Conservation (phyloP, 2,113 vertebrate genomes). For the Murina feae region DNA sequence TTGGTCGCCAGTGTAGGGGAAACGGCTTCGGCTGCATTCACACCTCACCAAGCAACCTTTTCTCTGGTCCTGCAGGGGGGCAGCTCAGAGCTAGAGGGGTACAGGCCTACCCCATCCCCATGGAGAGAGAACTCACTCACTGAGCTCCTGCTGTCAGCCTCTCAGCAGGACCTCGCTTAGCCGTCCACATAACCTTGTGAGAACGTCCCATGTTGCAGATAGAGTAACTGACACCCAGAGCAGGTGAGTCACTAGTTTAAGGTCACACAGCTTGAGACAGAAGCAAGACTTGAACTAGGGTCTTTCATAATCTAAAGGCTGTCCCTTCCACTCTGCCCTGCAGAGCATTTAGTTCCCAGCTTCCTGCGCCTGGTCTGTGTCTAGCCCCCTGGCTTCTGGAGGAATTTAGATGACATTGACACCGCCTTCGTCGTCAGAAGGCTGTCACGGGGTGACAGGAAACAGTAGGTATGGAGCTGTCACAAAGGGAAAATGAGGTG, state of each 20-base stretch:
- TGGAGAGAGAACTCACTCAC: neutral
- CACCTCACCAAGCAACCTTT: neutral
- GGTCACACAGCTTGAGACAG: neutral
- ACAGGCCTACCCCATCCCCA: neutral
- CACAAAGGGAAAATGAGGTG: neutral
- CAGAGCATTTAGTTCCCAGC: neutral
- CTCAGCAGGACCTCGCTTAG: neutral
- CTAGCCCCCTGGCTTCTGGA: neutral
- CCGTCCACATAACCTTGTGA: neutral
- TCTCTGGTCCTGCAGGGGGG: neutral
- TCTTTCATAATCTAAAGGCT: neutral
- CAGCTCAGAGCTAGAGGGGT: neutral
- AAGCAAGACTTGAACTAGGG: neutral
- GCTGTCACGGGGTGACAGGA: constrained; percentile 59
- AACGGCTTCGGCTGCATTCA: neutral
- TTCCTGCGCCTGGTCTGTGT: neutral
- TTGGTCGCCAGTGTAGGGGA: neutral
- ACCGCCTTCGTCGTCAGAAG: constrained; percentile 31
- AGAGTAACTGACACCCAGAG: neutral
- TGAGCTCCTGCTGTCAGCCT: neutral
- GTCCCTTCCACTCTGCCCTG: neutral
- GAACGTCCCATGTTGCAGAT: neutral
- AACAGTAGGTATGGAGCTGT: constrained; percentile 27
- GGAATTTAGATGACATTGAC: constrained; percentile 18
- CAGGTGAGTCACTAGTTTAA: neutral